Evolutionary conservation across 2,888 invertebrate species (phyloP).

Genomic region (Idaea aversata): DNA sequence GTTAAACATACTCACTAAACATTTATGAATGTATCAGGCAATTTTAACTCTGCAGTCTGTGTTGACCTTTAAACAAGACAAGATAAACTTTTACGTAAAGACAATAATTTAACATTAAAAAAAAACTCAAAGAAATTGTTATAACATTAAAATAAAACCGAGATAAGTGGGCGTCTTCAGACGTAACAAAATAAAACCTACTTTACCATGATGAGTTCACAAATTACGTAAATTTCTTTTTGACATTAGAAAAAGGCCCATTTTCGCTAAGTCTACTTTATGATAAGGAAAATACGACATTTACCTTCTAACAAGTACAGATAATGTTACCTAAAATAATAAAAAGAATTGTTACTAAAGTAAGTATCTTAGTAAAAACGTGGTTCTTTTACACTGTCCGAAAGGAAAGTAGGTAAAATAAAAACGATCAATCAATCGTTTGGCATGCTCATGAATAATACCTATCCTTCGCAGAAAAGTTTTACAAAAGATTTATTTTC

Average conservation of each 20-base stretch:
- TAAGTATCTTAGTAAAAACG: neutral
- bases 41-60: no score
- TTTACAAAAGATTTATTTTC: constrained; percentile 77
- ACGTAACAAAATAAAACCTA: no score
- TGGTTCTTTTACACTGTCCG: neutral
- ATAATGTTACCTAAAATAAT: neutral
- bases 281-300: neutral
- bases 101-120: no score
- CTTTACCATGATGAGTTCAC: no score
- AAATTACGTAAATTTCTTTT: no score
- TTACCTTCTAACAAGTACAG: neutral
- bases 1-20: no score
- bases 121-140: no score
- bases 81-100: no score
- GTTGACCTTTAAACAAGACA: no score
- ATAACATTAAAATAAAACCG: no score
- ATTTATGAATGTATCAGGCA: no score
- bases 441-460: constrained; percentile 74
- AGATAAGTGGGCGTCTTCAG: no score
- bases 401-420: constrained; percentile 37
- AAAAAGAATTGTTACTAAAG: neutral
- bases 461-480: constrained; percentile 68
- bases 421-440: constrained; percentile 67
- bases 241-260: constrained; percentile 1
- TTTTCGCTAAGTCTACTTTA: neutral